These are phyloP conservation scores for Gisinianus flammeolus DNA, from an alignment of 2,888 invertebrate genomes.

Conservation along the genomic window DNA sequence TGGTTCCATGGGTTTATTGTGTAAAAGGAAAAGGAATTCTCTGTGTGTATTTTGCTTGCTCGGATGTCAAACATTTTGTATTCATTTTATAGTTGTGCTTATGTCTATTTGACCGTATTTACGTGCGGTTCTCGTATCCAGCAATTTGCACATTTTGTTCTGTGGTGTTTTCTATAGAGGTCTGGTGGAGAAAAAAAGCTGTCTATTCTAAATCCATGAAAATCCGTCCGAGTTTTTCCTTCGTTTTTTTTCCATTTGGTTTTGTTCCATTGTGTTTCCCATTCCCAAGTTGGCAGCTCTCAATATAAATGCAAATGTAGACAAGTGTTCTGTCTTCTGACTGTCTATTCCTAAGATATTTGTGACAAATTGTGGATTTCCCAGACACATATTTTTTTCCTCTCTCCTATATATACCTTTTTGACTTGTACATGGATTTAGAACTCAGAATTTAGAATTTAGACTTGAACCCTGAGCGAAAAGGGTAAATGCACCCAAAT, in stretches of 20 bases:
- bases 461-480: too few relatives aligned
- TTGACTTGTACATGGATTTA: too few relatives aligned
- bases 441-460: too few relatives aligned
- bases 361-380: slow-evolving; percentile 1
- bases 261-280: not conserved
- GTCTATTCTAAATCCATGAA: not conserved
- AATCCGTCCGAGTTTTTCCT: not conserved
- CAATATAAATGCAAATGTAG: slow-evolving; percentile 33
- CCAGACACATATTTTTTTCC: not conserved
- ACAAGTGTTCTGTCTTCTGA: not conserved
- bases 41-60: too few relatives aligned
- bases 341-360: slow-evolving; percentile 9
- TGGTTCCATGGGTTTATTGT: too few relatives aligned
- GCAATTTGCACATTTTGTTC: not conserved
- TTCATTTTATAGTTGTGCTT: too few relatives aligned
- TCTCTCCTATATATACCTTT: too few relatives aligned
- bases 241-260: not conserved
- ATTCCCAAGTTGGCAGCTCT: slow-evolving; percentile 19
- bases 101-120: too few relatives aligned
- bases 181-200: not conserved
- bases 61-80: too few relatives aligned
- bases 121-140: not conserved
- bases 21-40: too few relatives aligned
- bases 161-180: not conserved
- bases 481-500: too few relatives aligned